Conservation (phyloP, 2,113 vertebrate species). For the Petaurus breviceps region DNA sequence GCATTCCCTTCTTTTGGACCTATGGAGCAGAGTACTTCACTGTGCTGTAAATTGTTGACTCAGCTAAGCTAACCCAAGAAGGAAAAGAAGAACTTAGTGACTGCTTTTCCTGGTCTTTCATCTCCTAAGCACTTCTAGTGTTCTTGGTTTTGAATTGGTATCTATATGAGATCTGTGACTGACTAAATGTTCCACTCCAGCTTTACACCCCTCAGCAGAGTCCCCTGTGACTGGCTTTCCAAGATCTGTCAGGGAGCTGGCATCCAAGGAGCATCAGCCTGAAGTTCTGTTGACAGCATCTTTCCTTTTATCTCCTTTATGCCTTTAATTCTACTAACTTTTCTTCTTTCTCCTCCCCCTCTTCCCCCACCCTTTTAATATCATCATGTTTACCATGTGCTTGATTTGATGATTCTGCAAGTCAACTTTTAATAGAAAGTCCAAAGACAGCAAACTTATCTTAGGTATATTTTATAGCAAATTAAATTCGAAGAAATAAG, state of each 20-base stretch:
- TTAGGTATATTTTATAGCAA: conserved; percentile 81
- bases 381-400: conserved; percentile 82
- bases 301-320: conserved; percentile 67
- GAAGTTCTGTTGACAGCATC: conserved; percentile 17
- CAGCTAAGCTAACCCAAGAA: conserved; percentile 58
- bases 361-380: conserved; percentile 73
- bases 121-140: conserved; percentile 67
- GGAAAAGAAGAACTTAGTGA: conserved; percentile 78
- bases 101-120: conserved; percentile 79
- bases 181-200: conserved; percentile 77
- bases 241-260: not conserved
- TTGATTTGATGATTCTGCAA: conserved; percentile 82
- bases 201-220: conserved; percentile 81
- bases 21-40: conserved; percentile 62
- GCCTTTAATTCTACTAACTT: not conserved
- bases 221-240: not conserved
- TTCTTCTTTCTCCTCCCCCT: conserved; percentile 53
- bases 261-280: not conserved
- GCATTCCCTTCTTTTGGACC: conserved; percentile 85
- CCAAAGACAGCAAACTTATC: conserved; percentile 83
- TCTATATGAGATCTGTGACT: conserved; percentile 67
- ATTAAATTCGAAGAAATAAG: conserved; percentile 80
- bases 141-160: conserved; percentile 77
- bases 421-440: conserved; percentile 70
- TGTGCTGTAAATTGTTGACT: conserved; percentile 66